Evolutionary conservation across 2,797 vertebrate species (phyloP), one percentile per base, ranked within the genome.

Genomic region (Enteromius radiatus): DNA sequence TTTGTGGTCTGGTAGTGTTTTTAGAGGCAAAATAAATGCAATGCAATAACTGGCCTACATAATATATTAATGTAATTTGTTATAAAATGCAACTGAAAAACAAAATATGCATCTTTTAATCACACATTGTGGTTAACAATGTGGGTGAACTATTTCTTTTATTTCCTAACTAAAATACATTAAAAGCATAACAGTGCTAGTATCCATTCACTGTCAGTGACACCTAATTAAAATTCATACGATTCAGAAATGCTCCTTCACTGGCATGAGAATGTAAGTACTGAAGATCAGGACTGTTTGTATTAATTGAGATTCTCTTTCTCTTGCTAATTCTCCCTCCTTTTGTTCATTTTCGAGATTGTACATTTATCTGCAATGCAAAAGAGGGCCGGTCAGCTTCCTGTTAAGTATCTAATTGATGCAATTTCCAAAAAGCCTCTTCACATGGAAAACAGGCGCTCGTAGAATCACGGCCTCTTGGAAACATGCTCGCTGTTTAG

Each of bases 371-470:
- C 93, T 95, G 93, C 92, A 94, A 94, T 95, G 94, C 93, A 95
- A 95, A 95, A 92, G 86, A 94, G 93, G 92, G 79, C 86, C 88
- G 87, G 91, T 90, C 90, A 90, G 89, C 89, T 92, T 92, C 89
- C 89, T 91, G 89, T 89, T 93, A 93, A 95, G 93, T 93, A 93
- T 94, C 91, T 94, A 94, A 95, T 95, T 95, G 94, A 94, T 93
- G 93, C 93, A 90, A 92, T 94, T 94, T 94, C 93, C 93, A 94
- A 94, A 90, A 94, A 95, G 93, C 93, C 94, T 93, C 94, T 94
- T 91, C 93, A 93, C 91, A 92, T 93, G 92, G 92, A 94, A 95
- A 95, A 93, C 91, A 93, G 93, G 90, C 84, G 86, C 89, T 45
- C 84, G 84, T 86, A 81, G 78, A 92, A 94, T 93, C 92, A 86